phyloP scores from a whole-genome alignment of 2,113 vertebrate genomes.

The Elephantulus edwardii region DNA sequence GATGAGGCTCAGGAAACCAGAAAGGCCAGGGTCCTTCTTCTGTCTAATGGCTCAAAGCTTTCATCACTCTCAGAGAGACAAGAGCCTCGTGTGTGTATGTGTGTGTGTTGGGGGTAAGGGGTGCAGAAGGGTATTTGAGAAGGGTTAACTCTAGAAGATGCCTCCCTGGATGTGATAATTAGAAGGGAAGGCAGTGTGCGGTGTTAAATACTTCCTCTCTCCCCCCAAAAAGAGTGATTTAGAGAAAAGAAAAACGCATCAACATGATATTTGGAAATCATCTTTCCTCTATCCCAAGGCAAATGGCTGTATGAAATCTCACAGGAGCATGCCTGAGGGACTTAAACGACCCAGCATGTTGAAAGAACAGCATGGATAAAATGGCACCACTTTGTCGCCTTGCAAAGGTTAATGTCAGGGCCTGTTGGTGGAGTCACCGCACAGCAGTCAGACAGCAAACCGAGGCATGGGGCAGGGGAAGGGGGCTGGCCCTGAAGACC shows the following conservation, averaged over 20 bases:
- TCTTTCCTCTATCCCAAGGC: slow-evolving; percentile 13
- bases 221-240: background rate
- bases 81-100: background rate
- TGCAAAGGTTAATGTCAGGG: background rate
- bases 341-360: background rate
- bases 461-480: slow-evolving; percentile 17
- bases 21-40: background rate
- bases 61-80: background rate
- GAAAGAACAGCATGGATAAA: background rate
- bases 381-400: background rate
- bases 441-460: too few species aligned
- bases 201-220: background rate
- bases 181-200: background rate
- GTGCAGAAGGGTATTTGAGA: background rate
- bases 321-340: background rate
- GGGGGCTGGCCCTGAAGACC: rapidly evolving
- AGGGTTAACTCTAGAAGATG: background rate
- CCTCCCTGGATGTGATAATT: background rate
- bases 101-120: background rate
- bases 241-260: background rate
- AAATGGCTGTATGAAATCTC: background rate
- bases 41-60: background rate
- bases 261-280: background rate
- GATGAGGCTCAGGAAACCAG: background rate
- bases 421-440: background rate